Base-by-base conservation (phyloP, 2,888 invertebrate genomes). In the Agapetus fuscipes region DNA sequence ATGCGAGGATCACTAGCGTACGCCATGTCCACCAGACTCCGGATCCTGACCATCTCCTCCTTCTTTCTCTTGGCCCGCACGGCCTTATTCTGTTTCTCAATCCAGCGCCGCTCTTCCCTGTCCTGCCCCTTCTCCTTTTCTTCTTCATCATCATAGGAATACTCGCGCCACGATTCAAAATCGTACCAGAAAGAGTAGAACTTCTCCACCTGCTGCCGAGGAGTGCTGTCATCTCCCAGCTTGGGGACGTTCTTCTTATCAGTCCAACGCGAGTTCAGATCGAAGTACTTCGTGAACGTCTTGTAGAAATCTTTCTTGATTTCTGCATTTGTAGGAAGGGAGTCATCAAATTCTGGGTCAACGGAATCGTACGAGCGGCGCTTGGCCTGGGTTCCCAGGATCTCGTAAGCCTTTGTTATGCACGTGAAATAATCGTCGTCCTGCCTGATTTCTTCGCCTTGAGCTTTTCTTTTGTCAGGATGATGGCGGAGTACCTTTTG, bases 131-230 rank as follows among this genome's bases (percentile, higher is more conserved):
- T 90, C 57, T 97, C 95, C 59, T 97, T 97, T 56, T 97, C 97
- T 59, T 98, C 97, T 64, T 97, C 96, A 59, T 99, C 98, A 50
- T 95, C 68, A 60, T 98, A 99, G 2, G 97, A 97, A 64, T 87
- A 99, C 60, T 99, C 98, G 46, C 98, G 76, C 98, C 98, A 99
- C 0, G 97, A 96, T 50, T 95, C 93, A 64, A 97, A 98, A 54
- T 91, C 84, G 61, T 88, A 96, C 98, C 98, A 98, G 62, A 96
- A 98, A 11, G 85, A 81, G 60, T 99, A 98, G 65, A 99, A 99
- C 31, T 72, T 66, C 56, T 97, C 93, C 1, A 99, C 96, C 54
- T 86, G 80, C 48, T 83, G 83, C 37, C 91, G 73, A 2, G 80
- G 66, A 37, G 87, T 80, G 41, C 83, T 71, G n/a, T 77, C 74